Evolutionary conservation across 2,888 invertebrate genomes (phyloP), one percentile per base, ranked within the genome.

Genomic region (Parnassius mnemosyne): DNA sequence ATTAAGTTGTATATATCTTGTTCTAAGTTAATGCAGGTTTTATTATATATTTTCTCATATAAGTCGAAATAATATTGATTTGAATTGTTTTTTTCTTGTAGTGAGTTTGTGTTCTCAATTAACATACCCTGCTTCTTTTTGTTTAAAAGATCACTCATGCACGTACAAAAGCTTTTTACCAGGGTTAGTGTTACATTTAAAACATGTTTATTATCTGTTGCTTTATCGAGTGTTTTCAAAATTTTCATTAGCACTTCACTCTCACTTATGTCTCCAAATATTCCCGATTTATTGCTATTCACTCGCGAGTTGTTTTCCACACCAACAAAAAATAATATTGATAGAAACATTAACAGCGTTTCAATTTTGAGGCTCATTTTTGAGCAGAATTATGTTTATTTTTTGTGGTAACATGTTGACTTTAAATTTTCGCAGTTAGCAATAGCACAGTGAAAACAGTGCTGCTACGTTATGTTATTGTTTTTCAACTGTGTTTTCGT

Each of bases 131-230:
- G 71, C 70, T 80, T 72, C 63, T 81, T 82, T 3, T 67, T 71
- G 46, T 68, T 71, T 12, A 85, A 69, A 2, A 80, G 80, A 64
- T 85, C 80, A 10, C 74, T 75, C 81, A 90, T 84, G 68, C 89
- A 89, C 47, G 69, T 65, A 72, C 90, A 89, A 50, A 89, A 71
- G 70, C 81, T 83, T 63, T 79, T 78, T n/a, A 90, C 70, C n/a
- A 89, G 68, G 66, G 83, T 82, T 25, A 85, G 65, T 0, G 87
- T 85, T 43, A 83, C 80, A 60, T 85, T 75, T 41, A 83, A 76
- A 41, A 89, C 74, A 69, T 80, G 78, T 66, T 83, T 78, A 54
- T 88, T 79, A 71, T 72, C 82, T 0, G 72, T 76, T 0, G 83
- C 82, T n/a, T 73, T 76, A 49, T 89, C 85, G 25, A 88, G 79